Conservation (phyloP, 2,797 vertebrate genomes). For the Lacerta viridis region DNA sequence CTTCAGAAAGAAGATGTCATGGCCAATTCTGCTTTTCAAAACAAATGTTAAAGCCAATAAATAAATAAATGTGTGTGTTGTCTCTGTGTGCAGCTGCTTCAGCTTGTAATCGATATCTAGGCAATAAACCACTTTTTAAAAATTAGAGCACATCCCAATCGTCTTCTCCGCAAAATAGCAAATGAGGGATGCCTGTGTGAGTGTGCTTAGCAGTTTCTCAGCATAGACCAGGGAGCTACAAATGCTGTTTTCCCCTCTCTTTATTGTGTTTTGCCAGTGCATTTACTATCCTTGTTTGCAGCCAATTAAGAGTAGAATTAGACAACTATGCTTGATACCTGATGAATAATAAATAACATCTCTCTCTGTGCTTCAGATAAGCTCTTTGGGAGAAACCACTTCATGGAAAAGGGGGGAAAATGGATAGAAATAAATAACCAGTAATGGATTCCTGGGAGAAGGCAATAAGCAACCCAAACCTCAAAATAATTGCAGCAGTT, state of each 20-base stretch:
- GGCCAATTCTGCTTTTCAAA: background rate
- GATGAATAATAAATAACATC: background rate
- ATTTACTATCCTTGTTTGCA: background rate
- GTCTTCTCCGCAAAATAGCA: background rate
- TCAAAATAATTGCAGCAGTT: background rate
- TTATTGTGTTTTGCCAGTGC: background rate
- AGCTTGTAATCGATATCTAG: background rate
- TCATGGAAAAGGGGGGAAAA: background rate
- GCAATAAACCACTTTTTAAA: background rate
- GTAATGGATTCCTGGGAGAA: background rate
- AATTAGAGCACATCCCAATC: background rate
- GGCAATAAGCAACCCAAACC: background rate
- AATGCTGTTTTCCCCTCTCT: background rate
- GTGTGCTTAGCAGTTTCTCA: background rate
- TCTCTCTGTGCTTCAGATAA: background rate
- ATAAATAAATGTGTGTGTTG: no score
- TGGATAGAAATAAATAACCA: background rate
- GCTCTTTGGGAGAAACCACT: background rate
- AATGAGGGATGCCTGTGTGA: background rate
- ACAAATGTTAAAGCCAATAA: background rate
- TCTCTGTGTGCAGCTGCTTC: background rate
- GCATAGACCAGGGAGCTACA: background rate
- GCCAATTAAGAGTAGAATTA: slow-evolving; percentile 14
- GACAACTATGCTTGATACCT: background rate
- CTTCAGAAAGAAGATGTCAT: background rate